Evolutionary conservation across 2,797 vertebrate species (phyloP).

Genomic region (Anguilla pacifica): DNA sequence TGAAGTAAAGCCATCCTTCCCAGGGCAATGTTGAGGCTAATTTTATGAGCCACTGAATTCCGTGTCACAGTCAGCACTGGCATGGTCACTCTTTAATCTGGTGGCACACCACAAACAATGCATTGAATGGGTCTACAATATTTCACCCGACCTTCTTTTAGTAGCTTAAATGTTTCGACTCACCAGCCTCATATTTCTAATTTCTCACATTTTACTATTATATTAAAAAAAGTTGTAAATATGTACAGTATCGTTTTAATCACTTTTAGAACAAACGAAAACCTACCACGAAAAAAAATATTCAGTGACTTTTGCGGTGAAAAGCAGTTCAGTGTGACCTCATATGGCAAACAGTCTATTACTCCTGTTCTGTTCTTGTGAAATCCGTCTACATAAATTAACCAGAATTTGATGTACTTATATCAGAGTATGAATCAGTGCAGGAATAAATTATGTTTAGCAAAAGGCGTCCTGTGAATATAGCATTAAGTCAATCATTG

Average conservation of each 20-base stretch:
- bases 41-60: too few species aligned
- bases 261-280: neutral
- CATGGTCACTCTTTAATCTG: too few species aligned
- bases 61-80: too few species aligned
- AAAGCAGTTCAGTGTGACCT: neutral
- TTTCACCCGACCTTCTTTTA: too few species aligned
- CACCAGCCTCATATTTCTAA: too few species aligned
- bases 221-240: too few species aligned
- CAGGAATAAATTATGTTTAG: neutral
- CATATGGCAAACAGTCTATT: neutral
- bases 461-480: neutral
- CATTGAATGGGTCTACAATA: too few species aligned
- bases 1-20: too few species aligned
- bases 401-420: neutral
- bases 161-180: too few species aligned
- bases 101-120: too few species aligned
- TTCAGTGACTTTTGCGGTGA: neutral
- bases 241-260: neutral
- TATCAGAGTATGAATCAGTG: neutral
- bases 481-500: neutral
- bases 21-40: too few species aligned
- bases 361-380: neutral
- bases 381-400: neutral
- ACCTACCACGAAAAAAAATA: neutral
- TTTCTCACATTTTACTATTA: too few species aligned